Conservation (phyloP, 1,140 invertebrate species). For the Platyura marginata region DNA sequence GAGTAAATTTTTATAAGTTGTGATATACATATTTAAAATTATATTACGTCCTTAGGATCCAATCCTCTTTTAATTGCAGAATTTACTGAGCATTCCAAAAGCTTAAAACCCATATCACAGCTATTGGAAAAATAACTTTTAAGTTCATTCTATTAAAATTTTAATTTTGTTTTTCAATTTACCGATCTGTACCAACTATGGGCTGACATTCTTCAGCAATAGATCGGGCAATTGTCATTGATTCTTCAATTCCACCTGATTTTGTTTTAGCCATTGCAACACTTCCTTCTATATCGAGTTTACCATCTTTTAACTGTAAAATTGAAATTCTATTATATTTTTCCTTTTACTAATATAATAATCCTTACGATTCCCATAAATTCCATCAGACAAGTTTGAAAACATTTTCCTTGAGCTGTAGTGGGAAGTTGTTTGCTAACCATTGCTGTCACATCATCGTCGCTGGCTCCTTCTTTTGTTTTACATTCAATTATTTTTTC, state of each 20-base stretch:
- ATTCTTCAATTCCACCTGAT: neutral
- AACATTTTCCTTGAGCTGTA: constrained; percentile 11
- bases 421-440: constrained; percentile 8
- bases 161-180: too few species aligned
- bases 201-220: neutral
- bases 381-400: neutral
- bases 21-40: too few species aligned
- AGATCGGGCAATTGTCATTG: neutral
- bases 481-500: constrained; percentile 8
- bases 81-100: too few species aligned
- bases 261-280: neutral
- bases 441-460: constrained; percentile 10
- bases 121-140: too few species aligned
- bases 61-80: too few species aligned
- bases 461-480: constrained; percentile 7
- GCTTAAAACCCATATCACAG: too few species aligned
- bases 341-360: neutral
- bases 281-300: neutral
- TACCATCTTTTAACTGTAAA: neutral
- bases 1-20: too few species aligned
- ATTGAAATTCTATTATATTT: neutral
- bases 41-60: too few species aligned
- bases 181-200: neutral
- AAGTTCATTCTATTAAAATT: too few species aligned
- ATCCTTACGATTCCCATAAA: neutral